Evolutionary conservation across 2,113 vertebrate species (phyloP), one percentile per base, ranked within the genome.

Genomic region (Tichodroma muraria): DNA sequence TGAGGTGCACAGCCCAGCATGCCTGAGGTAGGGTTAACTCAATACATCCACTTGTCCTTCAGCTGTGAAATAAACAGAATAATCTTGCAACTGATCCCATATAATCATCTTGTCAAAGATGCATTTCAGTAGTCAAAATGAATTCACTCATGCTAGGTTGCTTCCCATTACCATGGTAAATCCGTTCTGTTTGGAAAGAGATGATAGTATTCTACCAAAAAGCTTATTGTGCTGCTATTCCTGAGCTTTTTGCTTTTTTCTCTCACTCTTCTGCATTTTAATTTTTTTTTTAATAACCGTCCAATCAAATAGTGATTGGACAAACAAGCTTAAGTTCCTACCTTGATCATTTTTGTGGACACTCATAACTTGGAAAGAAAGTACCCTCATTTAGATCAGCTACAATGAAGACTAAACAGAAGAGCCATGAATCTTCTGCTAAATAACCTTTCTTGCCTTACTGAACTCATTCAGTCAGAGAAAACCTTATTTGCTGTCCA

Each of bases 71-170:
- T 66, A 68, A 71, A 60, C 54, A 93, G 88, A 81, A 86, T 87
- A 92, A 95, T 94, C 90, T 85, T 89, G 81, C 81, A 93, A 91
- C 49, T 22, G 49, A 88, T 94, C 57, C 91, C 86, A 65, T 77
- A 80, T 63, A 95, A 95, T 93, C 61, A 93, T 92, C 65, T 89
- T 95, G 88, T 97, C 96, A 97, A 85, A 94, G 76, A 93, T 28
- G 61, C 65, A 81, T 84, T 93, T 87, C 65, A 88, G 84, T 31
- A 95, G 88, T 95, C 95, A 95, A 76, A 92, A 91, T 70, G 50
- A 95, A 96, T 96, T 95, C 79, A 27, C 66, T 92, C 78, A 19
- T 22, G 22, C 88, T 95, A 83, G 31, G 85, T 54, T 93, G 73
- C 94, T 81, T 95, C 68, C 90, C 75, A 95, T 85, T 93, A 89